Percentiles rank a stretch among this genome's conserved stretches.
phyloP scores from a whole-genome alignment of 2,797 vertebrate genomes.

The Thripadectes ignobilis region DNA sequence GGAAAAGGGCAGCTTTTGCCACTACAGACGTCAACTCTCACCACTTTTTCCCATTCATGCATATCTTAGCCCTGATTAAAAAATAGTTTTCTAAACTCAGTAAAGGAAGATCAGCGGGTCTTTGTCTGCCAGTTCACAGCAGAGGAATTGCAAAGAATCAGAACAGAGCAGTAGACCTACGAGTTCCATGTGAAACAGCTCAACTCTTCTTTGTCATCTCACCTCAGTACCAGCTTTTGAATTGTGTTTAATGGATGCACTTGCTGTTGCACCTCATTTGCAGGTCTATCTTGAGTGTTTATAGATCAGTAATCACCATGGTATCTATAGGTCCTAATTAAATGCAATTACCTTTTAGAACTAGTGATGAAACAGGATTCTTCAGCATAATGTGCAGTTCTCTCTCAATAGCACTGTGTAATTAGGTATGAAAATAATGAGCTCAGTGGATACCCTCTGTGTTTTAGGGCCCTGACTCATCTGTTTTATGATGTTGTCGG shows the following conservation, averaged over 20 bases:
- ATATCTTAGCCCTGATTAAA: background rate
- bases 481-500: conserved; percentile 17
- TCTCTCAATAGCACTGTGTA: conserved; percentile 34
- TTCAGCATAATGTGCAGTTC: background rate
- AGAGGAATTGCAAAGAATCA: background rate
- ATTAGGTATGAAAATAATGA: conserved; percentile 40
- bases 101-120: background rate
- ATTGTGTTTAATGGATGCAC: background rate
- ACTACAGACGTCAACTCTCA: background rate
- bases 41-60: background rate
- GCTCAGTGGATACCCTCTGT: background rate
- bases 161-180: background rate
- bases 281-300: background rate
- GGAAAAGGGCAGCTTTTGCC: background rate
- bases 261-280: background rate
- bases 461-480: conserved; percentile 52
- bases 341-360: conserved; percentile 3
- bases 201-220: background rate
- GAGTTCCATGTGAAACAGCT: background rate
- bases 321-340: conserved; percentile 34
- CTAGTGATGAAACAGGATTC: conserved; percentile 12
- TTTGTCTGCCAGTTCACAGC: background rate
- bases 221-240: background rate
- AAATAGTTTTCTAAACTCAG: background rate
- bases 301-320: conserved; percentile 12